These are phyloP conservation scores for Drosophila incognita DNA, from an alignment of 2,888 invertebrate species.

Conservation along the genomic window DNA sequence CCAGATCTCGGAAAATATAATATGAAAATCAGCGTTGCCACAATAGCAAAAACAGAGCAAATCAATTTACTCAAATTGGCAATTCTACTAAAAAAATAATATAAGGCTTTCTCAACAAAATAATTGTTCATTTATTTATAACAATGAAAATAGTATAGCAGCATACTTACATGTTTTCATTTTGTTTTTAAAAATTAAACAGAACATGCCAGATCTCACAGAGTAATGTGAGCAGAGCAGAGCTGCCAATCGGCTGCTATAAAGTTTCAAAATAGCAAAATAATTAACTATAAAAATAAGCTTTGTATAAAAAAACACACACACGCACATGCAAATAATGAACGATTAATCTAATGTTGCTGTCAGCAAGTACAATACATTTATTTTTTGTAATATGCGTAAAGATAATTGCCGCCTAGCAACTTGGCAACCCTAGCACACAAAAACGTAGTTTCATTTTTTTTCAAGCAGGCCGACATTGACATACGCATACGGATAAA, in stretches of 20 bases:
- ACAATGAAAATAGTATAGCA: background rate
- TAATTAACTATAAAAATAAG: background rate
- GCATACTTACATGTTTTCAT: background rate
- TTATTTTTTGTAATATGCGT: background rate
- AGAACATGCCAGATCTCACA: background rate
- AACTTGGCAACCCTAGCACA: slow-evolving; percentile 38
- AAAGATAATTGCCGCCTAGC: background rate
- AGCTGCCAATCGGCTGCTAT: slow-evolving; percentile 2
- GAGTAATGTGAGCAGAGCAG: background rate
- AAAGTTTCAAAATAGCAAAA: background rate
- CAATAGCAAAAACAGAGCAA: background rate
- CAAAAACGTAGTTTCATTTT: slow-evolving; percentile 56
- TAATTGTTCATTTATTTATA: background rate
- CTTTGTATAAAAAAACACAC: background rate
- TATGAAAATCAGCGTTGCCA: slow-evolving; percentile 11
- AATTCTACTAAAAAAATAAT: background rate
- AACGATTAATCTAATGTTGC: background rate
- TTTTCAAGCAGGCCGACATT: slow-evolving; percentile 58
- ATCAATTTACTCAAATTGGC: background rate
- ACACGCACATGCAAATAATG: background rate
- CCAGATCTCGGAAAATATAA: slow-evolving; percentile 11
- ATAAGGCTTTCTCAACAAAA: background rate
- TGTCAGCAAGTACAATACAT: background rate
- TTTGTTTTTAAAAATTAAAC: background rate
- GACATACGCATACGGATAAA: slow-evolving; percentile 52